phyloP scores from a whole-genome alignment of 2,113 vertebrate genomes.

The Natator depressus region DNA sequence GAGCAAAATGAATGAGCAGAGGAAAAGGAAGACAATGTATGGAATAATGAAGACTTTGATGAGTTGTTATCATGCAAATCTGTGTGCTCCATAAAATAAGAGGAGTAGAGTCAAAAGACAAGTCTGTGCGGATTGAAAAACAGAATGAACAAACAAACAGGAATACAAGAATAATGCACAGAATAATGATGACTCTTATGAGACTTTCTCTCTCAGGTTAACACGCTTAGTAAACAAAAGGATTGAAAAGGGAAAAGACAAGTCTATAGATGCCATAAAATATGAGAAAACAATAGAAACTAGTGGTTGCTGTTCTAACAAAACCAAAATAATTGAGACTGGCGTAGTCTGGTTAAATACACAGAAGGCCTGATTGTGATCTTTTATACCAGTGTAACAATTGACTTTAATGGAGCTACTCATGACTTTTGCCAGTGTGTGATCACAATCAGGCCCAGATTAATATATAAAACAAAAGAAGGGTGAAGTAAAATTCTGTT shows the following conservation, averaged over 20 bases:
- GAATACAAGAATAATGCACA: conserved; percentile 16
- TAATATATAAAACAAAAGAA: not conserved
- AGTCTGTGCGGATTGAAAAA: conserved; percentile 61
- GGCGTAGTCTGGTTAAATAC: conserved; percentile 34
- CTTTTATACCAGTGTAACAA: not conserved
- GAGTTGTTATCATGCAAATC: conserved; percentile 73
- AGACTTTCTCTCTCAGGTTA: conserved; percentile 16
- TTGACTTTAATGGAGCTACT: not conserved
- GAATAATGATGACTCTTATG: conserved; percentile 52
- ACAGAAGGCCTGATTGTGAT: not conserved
- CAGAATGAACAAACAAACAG: conserved; percentile 62
- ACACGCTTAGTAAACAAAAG: conserved; percentile 59
- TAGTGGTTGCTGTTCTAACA: conserved; percentile 52
- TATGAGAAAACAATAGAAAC: conserved; percentile 45
- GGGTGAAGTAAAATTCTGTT: not conserved
- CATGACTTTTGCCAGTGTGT: not conserved
- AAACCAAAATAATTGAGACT: conserved; percentile 62
- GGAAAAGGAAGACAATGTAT: conserved; percentile 60
- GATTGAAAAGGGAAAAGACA: conserved; percentile 38
- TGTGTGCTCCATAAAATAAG: conserved; percentile 72
- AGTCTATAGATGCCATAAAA: conserved; percentile 52
- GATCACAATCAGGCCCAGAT: not conserved
- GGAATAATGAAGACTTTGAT: conserved; percentile 79
- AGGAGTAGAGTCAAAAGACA: conserved; percentile 57
- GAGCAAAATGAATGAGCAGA: conserved; percentile 68